Conservation (phyloP, 2,888 invertebrate species). For the Andrena dorsata region DNA sequence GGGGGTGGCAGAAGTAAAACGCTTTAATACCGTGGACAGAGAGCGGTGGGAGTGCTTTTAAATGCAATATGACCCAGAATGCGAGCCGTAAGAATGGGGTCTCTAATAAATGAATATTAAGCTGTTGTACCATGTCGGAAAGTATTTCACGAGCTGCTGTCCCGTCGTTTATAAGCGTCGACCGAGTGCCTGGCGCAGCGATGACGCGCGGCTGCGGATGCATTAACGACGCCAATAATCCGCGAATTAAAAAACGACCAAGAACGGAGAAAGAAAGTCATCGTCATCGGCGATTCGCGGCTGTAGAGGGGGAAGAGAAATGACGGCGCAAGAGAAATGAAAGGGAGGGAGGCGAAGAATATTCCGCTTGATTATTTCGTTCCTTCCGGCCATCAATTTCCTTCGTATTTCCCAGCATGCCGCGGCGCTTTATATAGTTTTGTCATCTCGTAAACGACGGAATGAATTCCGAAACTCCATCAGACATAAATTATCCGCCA, state of each 20-base stretch:
- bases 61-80: slow-evolving; percentile 43
- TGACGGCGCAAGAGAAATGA: background rate
- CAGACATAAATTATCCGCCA: slow-evolving; percentile 37
- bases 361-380: slow-evolving; percentile 36
- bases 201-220: background rate
- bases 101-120: slow-evolving; percentile 56
- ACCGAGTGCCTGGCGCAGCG: background rate
- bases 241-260: background rate
- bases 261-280: background rate
- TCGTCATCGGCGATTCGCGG: background rate
- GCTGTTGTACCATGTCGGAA: slow-evolving; percentile 18
- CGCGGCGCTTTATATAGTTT: slow-evolving; percentile 15
- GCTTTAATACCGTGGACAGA: slow-evolving; percentile 18
- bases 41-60: slow-evolving; percentile 33
- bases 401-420: background rate
- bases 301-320: background rate
- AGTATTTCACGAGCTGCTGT: slow-evolving; percentile 28
- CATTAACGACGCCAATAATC: slow-evolving; percentile 6
- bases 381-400: slow-evolving; percentile 18
- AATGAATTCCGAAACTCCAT: slow-evolving; percentile 37
- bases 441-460: slow-evolving; percentile 12
- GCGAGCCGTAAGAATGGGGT: slow-evolving; percentile 25
- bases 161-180: slow-evolving; percentile 3
- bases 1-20: slow-evolving; percentile 29
- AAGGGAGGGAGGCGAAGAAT: slow-evolving; percentile 4